phyloP scores from a whole-genome alignment of 2,797 vertebrate genomes.

The Danio jaintianensis region DNA sequence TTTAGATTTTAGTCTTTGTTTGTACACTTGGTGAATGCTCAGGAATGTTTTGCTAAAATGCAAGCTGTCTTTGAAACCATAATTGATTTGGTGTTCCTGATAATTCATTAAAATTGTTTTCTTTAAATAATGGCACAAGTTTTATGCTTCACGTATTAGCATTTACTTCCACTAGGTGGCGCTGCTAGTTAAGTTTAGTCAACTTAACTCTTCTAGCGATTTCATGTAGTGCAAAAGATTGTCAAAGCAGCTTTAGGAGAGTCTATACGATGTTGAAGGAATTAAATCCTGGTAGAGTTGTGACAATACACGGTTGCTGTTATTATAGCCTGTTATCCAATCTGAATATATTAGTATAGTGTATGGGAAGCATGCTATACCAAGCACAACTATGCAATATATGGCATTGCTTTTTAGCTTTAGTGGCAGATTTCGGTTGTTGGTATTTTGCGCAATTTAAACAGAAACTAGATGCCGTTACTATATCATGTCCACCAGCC shows the following conservation, averaged over 20 bases:
- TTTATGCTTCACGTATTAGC: neutral
- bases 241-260: too few relatives aligned
- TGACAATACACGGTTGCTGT: too few relatives aligned
- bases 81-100: conserved; percentile 9
- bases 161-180: neutral
- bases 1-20: conserved; percentile 47
- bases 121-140: neutral
- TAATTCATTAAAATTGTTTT: conserved; percentile 42
- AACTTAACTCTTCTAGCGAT: too few relatives aligned
- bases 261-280: too few relatives aligned
- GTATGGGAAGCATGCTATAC: too few relatives aligned
- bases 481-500: neutral
- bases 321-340: neutral
- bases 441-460: neutral
- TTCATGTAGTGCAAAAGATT: too few relatives aligned
- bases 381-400: neutral
- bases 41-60: conserved; percentile 56
- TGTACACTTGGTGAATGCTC: conserved; percentile 53
- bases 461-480: neutral
- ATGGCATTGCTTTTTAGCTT: neutral
- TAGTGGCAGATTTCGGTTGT: neutral
- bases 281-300: too few relatives aligned
- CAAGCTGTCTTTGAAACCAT: conserved; percentile 41
- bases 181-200: neutral
- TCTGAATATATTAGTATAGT: neutral